Evolutionary conservation across 1,140 invertebrate species (phyloP).

Genomic region (Danaus plexippus): DNA sequence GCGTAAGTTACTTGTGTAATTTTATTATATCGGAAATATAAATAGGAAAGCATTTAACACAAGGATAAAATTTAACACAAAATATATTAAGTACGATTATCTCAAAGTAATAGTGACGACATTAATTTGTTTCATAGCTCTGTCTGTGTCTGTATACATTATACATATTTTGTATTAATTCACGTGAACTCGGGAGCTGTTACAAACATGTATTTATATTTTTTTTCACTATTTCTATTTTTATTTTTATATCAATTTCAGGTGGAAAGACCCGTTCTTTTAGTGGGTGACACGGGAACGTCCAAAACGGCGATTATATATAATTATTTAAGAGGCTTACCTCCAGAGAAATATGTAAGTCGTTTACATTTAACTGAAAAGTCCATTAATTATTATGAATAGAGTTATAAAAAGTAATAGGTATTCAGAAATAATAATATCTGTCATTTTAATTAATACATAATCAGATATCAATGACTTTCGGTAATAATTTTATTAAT

Average conservation of each 20-base stretch:
- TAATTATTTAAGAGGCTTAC: conserved; percentile 82
- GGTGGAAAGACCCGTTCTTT: conserved; percentile 83
- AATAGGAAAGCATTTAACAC: neutral
- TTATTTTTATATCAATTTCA: conserved; percentile 7
- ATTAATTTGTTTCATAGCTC: too few species aligned
- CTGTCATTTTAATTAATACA: conserved; percentile 5
- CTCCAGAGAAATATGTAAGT: conserved; percentile 80
- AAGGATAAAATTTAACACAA: too few species aligned
- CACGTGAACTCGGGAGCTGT: too few species aligned
- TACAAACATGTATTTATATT: too few species aligned
- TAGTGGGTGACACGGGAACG: conserved; percentile 91
- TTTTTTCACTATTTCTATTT: too few species aligned
- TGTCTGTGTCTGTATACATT: too few species aligned
- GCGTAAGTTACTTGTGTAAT: conserved; percentile 60
- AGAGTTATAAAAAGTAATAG: neutral
- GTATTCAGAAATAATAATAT: conserved; percentile 14
- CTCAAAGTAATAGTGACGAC: too few species aligned
- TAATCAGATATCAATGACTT: too few species aligned
- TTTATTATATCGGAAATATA: neutral
- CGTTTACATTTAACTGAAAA: neutral
- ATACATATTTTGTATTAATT: too few species aligned
- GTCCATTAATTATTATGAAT: neutral
- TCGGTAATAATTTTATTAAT: too few species aligned
- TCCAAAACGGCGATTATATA: conserved; percentile 92
- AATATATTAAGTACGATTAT: neutral